Base-by-base conservation (phyloP, 2,888 invertebrate genomes). In the Urechis unicinctus region DNA sequence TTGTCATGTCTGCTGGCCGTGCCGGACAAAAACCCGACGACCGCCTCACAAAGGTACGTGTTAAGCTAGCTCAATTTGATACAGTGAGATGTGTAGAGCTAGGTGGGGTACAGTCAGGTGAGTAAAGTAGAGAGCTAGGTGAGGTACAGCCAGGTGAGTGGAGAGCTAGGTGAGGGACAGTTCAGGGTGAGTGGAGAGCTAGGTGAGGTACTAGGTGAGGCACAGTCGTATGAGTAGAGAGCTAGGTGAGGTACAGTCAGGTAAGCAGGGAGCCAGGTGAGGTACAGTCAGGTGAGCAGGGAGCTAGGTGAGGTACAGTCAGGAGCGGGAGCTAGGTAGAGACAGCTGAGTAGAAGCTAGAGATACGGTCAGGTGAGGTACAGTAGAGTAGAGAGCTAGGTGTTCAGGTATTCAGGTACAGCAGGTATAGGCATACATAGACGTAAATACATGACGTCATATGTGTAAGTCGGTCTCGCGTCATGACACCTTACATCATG, bases 1-100 rank as follows among this genome's bases (percentile, higher is more conserved):
- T 50, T 66, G 47, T 61, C 55, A 43, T 65, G 64, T 51, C 50
- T 66, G n/a, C 57, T 66, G 9, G 64, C 66, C 17, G 56, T 61
- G 13, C 66, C 66, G 9, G 66, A 66, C 50, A 60, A 58, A 47
- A 61, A 50, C 46, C 63, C 66, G 31, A 36, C 60, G 46, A 61
- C 59, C 6, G 61, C 66, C 13, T 50, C 56, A 2, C 63, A 66
- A 44, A 61, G 66, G 62, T 63, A 29, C 13, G 45, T 24, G 41
- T 9, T 41, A 5, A 3, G 1, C 4, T 36, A 9, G 13, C 41
- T 36, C 9, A 9, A 13, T 36, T 13, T 36, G 41, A 13, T 36
- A 9, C 9, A 13, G 9, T 36, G 9, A 13, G 9, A 36, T 9
- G 41, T 13, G 9, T 13, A 9, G 13, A 13, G 41, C 41, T 13